phyloP scores from a whole-genome alignment of 2,113 vertebrate genomes.

The Chaenocephalus aceratus region DNA sequence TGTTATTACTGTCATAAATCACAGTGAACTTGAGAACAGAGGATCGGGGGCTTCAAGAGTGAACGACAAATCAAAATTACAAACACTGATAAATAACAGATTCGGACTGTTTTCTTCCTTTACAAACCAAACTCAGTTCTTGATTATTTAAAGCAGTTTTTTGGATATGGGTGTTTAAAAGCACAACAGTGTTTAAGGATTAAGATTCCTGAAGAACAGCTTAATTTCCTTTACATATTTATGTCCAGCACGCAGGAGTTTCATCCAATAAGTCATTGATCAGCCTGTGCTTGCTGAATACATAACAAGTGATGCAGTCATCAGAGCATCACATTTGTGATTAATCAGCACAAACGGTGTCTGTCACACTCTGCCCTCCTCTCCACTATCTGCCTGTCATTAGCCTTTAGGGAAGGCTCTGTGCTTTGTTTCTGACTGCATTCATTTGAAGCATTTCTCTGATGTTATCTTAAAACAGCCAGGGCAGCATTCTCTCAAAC shows the following conservation, averaged over 20 bases:
- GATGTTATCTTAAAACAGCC: conserved; percentile 42
- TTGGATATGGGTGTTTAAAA: conserved; percentile 14
- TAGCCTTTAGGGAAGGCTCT: not conserved
- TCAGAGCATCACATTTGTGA: conserved; percentile 52
- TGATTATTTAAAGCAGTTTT: not conserved
- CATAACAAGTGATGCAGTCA: conserved; percentile 59
- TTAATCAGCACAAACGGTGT: conserved; percentile 71
- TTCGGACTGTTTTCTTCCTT: conserved; percentile 1
- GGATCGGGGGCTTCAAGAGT: conserved; percentile 55
- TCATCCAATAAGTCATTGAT: conserved; percentile 55
- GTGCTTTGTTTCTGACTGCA: conserved; percentile 17
- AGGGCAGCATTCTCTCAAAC: conserved; percentile 39
- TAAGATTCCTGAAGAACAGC: conserved; percentile 23
- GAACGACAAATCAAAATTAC: conserved; percentile 69
- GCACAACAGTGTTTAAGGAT: conserved; percentile 9
- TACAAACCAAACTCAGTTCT: not conserved
- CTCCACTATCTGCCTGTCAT: conserved; percentile 30
- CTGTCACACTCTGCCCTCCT: conserved; percentile 23
- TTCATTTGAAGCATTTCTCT: conserved; percentile 35
- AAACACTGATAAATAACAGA: conserved; percentile 56
- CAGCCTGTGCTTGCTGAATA: conserved; percentile 59
- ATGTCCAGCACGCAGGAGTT: conserved; percentile 25
- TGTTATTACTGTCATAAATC: conserved; percentile 82
- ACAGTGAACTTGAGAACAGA: conserved; percentile 69
- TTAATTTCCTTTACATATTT: conserved; percentile 27